These are phyloP conservation scores for Chironomus tentans DNA, from an alignment of 2,888 invertebrate species.

Conservation along the genomic window DNA sequence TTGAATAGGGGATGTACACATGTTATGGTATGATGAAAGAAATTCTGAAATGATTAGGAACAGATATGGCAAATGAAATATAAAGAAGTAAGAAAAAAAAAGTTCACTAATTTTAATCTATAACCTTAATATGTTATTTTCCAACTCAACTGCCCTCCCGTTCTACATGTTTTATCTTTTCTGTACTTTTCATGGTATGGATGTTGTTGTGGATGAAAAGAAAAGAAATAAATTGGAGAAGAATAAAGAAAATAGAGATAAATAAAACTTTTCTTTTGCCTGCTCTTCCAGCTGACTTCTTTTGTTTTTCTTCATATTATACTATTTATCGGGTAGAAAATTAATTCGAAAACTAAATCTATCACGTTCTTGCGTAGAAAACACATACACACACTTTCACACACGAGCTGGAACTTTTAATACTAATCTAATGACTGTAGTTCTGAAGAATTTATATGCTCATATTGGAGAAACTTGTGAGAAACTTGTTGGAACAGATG, in stretches of 20 bases:
- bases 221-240: neutral
- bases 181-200: neutral
- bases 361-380: conserved; percentile 10
- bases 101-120: conserved; percentile 12
- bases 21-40: neutral
- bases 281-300: conserved; percentile 21
- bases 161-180: neutral
- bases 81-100: neutral
- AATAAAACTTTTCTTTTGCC: conserved; percentile 6
- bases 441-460: no score
- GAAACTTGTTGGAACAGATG: no score
- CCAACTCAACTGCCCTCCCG: neutral
- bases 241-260: neutral
- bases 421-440: no score
- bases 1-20: neutral
- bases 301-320: neutral
- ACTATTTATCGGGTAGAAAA: neutral
- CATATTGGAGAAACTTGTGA: no score
- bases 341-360: conserved; percentile 21
- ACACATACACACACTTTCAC: neutral
- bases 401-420: no score
- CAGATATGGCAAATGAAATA: neutral
- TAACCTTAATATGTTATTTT: neutral
- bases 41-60: conserved; percentile 12
- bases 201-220: neutral